phyloP scores from a whole-genome alignment of 2,797 vertebrate genomes.

The Eulemur coronatus region DNA sequence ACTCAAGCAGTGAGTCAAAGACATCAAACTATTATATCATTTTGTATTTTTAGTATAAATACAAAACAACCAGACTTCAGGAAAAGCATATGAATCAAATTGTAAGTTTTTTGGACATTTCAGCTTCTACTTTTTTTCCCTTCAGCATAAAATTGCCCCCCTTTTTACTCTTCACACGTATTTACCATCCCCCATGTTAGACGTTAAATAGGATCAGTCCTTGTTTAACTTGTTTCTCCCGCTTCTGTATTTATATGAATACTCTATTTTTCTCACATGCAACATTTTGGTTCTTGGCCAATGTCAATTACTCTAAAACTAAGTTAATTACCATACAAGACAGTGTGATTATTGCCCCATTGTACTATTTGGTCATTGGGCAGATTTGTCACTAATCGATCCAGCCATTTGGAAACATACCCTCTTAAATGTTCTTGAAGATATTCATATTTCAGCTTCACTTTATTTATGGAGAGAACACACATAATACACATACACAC shows the following conservation, averaged over 20 bases:
- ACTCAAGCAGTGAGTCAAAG: not conserved
- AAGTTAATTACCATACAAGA: not conserved
- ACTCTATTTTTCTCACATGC: not conserved
- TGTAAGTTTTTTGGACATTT: not conserved
- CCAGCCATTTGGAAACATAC: not conserved
- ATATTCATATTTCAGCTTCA: not conserved
- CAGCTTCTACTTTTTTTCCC: not conserved
- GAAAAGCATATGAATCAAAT: not conserved
- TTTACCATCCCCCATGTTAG: not conserved
- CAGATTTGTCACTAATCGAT: not conserved
- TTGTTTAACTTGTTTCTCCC: not conserved
- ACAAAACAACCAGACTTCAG: not conserved
- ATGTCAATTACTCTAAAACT: not conserved
- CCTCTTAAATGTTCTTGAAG: not conserved
- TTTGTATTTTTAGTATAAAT: not conserved
- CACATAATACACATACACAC: too few species aligned
- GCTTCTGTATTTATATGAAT: not conserved
- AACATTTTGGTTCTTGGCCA: not conserved
- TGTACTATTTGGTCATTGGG: not conserved
- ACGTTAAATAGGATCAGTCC: not conserved
- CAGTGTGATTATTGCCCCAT: not conserved
- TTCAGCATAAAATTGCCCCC: not conserved
- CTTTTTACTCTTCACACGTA: not conserved
- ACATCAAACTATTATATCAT: not conserved
- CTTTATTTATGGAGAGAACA: not conserved